Conservation (phyloP, 2,888 invertebrate species). For the Watsonalla binaria region DNA sequence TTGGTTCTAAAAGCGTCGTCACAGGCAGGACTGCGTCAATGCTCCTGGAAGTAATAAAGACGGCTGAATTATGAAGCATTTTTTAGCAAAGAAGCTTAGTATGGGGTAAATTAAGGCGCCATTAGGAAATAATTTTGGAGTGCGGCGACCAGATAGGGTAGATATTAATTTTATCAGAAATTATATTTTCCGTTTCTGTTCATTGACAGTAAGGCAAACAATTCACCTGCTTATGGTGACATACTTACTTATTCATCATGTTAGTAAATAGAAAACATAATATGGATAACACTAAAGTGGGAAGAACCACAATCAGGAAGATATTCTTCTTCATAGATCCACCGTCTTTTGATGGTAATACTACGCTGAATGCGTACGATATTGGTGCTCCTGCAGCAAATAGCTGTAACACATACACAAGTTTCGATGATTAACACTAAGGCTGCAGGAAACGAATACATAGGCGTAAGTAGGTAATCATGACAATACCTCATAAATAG, state of each 20-base stretch:
- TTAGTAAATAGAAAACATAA: slow-evolving; percentile 69
- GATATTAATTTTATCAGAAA: no score
- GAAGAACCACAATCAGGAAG: slow-evolving; percentile 55
- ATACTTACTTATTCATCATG: slow-evolving; percentile 64
- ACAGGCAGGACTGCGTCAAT: slow-evolving; percentile 79
- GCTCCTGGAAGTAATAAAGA: slow-evolving; percentile 58
- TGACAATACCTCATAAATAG: slow-evolving; percentile 56
- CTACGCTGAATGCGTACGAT: slow-evolving; percentile 62
- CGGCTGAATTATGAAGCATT: slow-evolving; percentile 2
- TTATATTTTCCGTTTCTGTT: no score
- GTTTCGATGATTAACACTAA: background rate
- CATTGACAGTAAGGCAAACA: no score
- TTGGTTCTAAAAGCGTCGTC: slow-evolving; percentile 78
- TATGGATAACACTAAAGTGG: slow-evolving; percentile 52
- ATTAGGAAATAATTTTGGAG: no score
- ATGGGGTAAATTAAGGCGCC: no score
- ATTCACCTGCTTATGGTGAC: background rate
- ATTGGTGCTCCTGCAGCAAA: slow-evolving; percentile 71
- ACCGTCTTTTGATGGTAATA: slow-evolving; percentile 48
- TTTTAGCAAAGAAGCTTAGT: background rate
- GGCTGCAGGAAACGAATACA: no score
- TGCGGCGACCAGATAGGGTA: no score
- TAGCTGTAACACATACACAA: slow-evolving; percentile 39
- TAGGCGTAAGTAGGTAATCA: no score
- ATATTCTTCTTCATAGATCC: slow-evolving; percentile 53